Conservation (phyloP, 1,140 invertebrate species). For the Heliconius eleuchia region DNA sequence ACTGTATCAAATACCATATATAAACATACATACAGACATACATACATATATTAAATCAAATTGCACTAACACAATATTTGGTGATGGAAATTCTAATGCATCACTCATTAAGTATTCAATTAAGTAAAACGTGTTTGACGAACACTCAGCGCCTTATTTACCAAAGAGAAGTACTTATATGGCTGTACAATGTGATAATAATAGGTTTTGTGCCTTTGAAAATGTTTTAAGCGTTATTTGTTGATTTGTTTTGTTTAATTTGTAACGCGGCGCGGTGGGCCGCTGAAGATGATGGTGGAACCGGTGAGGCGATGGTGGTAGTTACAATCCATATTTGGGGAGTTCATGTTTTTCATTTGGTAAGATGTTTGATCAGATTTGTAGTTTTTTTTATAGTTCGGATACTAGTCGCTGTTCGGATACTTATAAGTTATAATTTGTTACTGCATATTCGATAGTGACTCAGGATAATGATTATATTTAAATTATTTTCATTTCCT, state of each 20-base stretch:
- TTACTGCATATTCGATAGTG: too few relatives aligned
- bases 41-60: conserved; percentile 48
- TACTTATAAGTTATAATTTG: too few relatives aligned
- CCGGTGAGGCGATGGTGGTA: too few relatives aligned
- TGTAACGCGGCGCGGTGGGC: neutral
- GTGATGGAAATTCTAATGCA: conserved; percentile 46
- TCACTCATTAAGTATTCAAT: conserved; percentile 74
- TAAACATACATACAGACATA: neutral
- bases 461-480: too few relatives aligned
- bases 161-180: conserved; percentile 10
- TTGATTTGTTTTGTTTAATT: neutral
- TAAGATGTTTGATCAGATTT: too few relatives aligned
- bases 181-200: neutral
- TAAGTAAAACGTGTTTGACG: conserved; percentile 71
- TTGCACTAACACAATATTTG: conserved; percentile 61
- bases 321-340: too few relatives aligned
- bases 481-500: neutral
- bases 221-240: neutral
- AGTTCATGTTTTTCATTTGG: too few relatives aligned
- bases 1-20: neutral
- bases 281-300: too few relatives aligned
- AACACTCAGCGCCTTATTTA: conserved; percentile 66
- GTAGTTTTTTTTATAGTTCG: too few relatives aligned
- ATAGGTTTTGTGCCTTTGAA: conserved; percentile 7
- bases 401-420: too few relatives aligned